Evolutionary conservation across 2,113 vertebrate genomes (phyloP).

Genomic region (Blennius ocellaris): DNA sequence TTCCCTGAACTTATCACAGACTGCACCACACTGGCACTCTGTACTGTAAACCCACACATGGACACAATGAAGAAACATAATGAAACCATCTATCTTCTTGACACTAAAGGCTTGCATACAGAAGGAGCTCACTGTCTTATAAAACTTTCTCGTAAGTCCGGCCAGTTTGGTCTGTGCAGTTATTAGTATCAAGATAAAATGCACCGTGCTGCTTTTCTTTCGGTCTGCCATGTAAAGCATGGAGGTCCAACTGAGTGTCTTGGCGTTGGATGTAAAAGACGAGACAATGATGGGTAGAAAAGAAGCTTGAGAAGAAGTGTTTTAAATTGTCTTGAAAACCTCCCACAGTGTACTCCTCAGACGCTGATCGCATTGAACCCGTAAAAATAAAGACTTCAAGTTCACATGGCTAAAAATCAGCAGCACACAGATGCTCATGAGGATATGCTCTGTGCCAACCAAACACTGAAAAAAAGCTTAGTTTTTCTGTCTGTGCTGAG

Average conservation of each 20-base stretch:
- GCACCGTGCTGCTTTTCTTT: conserved; percentile 4
- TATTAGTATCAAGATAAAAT: conserved; percentile 43
- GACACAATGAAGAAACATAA: conserved; percentile 65
- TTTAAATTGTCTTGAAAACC: conserved; percentile 54
- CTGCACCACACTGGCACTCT: conserved; percentile 34
- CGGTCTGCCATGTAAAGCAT: conserved; percentile 24
- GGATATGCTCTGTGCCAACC: conserved; percentile 47
- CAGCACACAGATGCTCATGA: conserved; percentile 43
- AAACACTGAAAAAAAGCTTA: conserved; percentile 17
- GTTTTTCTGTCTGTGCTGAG: neutral
- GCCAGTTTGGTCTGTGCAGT: conserved; percentile 34
- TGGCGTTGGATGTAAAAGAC: conserved; percentile 63
- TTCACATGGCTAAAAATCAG: conserved; percentile 55
- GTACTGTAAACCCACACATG: conserved; percentile 49
- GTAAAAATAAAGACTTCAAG: conserved; percentile 50
- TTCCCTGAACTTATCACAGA: conserved; percentile 20
- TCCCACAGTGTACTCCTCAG: conserved; percentile 30
- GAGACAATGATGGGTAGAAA: conserved; percentile 47
- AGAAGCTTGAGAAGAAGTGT: conserved; percentile 37
- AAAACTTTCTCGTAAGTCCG: conserved; percentile 52
- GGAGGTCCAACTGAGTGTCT: conserved; percentile 46
- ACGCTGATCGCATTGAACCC: conserved; percentile 58
- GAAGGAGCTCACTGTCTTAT: conserved; percentile 61
- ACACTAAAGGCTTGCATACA: conserved; percentile 59
- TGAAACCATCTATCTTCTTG: conserved; percentile 68